Conservation (phyloP, 1,140 invertebrate genomes). For the Polypedilum vanderplanki region DNA sequence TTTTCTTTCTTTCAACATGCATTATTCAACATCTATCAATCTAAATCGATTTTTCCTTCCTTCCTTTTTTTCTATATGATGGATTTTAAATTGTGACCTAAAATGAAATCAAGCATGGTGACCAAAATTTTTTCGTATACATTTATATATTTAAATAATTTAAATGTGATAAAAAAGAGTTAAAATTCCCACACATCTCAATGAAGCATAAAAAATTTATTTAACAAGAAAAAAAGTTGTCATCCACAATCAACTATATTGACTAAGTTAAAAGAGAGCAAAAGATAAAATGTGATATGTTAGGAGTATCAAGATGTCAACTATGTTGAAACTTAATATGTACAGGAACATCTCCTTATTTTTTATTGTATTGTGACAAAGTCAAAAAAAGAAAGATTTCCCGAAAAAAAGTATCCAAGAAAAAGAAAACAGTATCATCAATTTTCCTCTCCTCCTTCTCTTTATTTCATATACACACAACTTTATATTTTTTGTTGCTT, state of each 20-base stretch:
- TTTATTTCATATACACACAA: background rate
- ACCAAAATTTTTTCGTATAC: background rate
- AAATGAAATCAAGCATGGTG: background rate
- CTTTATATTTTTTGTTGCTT: background rate
- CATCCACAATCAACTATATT: background rate
- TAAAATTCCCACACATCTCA: too few relatives aligned
- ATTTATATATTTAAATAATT: too few relatives aligned
- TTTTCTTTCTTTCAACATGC: background rate
- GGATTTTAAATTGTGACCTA: background rate
- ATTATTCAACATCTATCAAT: background rate
- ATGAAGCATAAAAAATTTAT: background rate
- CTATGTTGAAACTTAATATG: conserved; percentile 1
- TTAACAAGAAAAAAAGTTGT: background rate
- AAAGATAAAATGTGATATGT: background rate
- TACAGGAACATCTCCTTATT: background rate
- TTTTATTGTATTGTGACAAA: conserved; percentile 13
- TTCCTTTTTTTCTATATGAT: too few relatives aligned
- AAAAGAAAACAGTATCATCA: background rate
- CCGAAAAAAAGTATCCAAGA: background rate
- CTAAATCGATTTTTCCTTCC: background rate
- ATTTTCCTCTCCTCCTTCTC: background rate
- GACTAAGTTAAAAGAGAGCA: background rate
- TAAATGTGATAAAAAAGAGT: too few relatives aligned
- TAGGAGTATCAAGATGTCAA: background rate
- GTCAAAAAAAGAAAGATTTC: background rate